Conservation (phyloP, 2,113 vertebrate species). For the Dendropsophus ebraccatus region DNA sequence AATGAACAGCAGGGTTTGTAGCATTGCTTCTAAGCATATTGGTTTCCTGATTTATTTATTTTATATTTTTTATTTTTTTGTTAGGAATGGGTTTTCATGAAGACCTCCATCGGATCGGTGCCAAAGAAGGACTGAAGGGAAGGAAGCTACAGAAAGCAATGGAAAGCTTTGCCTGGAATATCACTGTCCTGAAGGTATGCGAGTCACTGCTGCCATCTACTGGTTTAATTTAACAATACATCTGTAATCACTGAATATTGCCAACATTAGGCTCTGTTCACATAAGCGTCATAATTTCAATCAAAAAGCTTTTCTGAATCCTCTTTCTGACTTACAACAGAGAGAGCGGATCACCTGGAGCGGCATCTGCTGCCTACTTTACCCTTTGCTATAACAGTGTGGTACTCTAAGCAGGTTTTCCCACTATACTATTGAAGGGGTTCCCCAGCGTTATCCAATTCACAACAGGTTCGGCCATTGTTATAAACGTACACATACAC, state of each 20-base stretch:
- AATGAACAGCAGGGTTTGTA: neutral
- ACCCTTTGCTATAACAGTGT: too few relatives aligned
- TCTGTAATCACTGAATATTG: neutral
- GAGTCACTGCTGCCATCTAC: slow-evolving; percentile 16
- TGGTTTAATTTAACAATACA: neutral
- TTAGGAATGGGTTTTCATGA: slow-evolving; percentile 89
- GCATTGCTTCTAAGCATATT: neutral
- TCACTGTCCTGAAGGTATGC: slow-evolving; percentile 72
- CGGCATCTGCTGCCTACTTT: too few relatives aligned
- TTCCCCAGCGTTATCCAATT: too few relatives aligned
- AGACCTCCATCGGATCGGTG: slow-evolving; percentile 81
- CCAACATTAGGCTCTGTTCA: neutral
- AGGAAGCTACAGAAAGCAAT: slow-evolving; percentile 84
- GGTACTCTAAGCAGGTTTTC: too few relatives aligned
- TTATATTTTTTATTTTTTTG: neutral
- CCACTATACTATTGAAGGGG: too few relatives aligned
- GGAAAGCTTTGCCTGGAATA: slow-evolving; percentile 92
- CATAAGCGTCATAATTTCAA: neutral
- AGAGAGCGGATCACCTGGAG: too few relatives aligned
- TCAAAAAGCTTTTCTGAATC: neutral
- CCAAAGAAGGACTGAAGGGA: slow-evolving; percentile 87
- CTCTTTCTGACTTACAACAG: too few relatives aligned
- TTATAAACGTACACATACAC: too few relatives aligned
- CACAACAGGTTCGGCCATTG: too few relatives aligned
- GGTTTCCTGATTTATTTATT: too few relatives aligned